Conservation (phyloP, 2,888 invertebrate species). For the Papilio demoleus region DNA sequence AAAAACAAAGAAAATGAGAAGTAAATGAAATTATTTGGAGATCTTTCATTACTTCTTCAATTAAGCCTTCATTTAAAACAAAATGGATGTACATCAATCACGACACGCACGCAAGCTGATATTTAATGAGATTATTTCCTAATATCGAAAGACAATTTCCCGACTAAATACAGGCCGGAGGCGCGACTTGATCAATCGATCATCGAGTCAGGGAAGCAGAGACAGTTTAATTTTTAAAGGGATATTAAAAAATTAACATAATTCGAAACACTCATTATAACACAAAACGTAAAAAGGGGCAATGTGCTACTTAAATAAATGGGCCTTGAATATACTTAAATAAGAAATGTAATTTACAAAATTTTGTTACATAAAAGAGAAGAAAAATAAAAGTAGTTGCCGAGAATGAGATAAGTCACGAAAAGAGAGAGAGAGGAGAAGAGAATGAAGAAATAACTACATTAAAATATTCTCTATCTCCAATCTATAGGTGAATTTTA, state of each 20-base stretch:
- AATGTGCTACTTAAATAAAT: neutral
- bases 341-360: too few species aligned
- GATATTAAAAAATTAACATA: conserved; percentile 41
- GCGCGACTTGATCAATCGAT: conserved; percentile 53
- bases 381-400: neutral
- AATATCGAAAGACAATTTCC: conserved; percentile 68
- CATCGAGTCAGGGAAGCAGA: conserved; percentile 44
- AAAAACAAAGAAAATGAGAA: neutral
- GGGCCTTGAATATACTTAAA: too few species aligned
- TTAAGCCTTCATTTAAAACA: conserved; percentile 44
- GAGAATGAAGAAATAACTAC: too few species aligned
- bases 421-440: neutral
- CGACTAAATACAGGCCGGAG: conserved; percentile 56
- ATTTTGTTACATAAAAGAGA: too few species aligned
- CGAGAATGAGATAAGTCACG: neutral
- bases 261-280: neutral
- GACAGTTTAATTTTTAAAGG: conserved; percentile 47
- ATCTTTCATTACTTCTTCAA: conserved; percentile 50
- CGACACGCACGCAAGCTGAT: conserved; percentile 55
- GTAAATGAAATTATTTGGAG: neutral
- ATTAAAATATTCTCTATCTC: neutral
- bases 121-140: conserved; percentile 78
- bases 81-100: conserved; percentile 67
- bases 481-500: conserved; percentile 4
- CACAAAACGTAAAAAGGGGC: neutral